Base-by-base conservation (phyloP, 2,113 vertebrate species). In the Myocastor coypus region DNA sequence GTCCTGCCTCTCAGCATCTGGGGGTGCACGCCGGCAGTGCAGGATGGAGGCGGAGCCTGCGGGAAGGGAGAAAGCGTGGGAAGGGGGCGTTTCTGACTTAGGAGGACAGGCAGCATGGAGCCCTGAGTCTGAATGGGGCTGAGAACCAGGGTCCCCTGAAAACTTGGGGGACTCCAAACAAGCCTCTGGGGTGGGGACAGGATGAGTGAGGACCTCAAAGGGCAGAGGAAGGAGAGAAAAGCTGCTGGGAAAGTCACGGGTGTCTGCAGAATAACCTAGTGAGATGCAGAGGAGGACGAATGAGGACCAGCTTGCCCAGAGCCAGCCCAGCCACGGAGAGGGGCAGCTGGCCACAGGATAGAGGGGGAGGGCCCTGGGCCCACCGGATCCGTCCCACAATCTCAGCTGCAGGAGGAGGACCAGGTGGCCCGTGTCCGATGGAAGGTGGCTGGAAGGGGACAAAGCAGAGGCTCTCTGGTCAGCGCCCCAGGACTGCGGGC, bases 241-340 rank as follows among this genome's bases (percentile, higher is more conserved):
- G 64, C 80, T 22, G 3, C 75, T 12, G 92, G 96, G 77, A 97
- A 92, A 97, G 96, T 95, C 34, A 87, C 83, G 8, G 46, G 82
- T 81, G 83, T 96, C 69, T 57, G 96, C 30, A 42, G 96, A 95
- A 82, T 69, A 0, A 52, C 94, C 89, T 96, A 96, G 98, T 97
- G 52, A 24, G 93, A 98, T 98, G 66, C 98, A 98, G 97, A 94
- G 9, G 26, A 87, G 91, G 92, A 26, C 90, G 42, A 42, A 94
- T 83, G 90, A 93, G 83, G 97, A 92, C 89, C 96, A 82, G 94
- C 95, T 91, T 84, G 95, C 94, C 91, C 0, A 1, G 89, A 88
- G 37, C 84, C 82, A 59, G 59, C 92, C 96, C 71, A 61, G 90
- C 90, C 19, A 16, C 50, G 17, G 64, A 28, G 30, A 77, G 64